Evolutionary conservation across 1,140 invertebrate species (phyloP), one percentile per base, ranked within the genome.

Genomic region (Hyphantria cunea): DNA sequence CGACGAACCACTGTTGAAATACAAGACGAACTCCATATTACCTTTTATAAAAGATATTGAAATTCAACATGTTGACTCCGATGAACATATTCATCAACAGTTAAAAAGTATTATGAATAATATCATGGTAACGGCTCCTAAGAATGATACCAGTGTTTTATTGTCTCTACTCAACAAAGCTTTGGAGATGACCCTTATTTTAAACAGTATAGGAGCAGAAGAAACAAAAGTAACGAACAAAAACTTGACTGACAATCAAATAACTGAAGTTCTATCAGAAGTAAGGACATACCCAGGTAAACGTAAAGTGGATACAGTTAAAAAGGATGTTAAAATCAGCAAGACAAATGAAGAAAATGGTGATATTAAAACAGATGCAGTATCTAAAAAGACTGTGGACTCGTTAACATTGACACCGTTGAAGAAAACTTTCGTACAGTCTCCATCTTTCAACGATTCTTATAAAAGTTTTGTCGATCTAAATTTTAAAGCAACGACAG

Each of bases 401-500:
- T 2, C 37, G 7, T n/a, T 39, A 39, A 0, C 37, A 39, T 39
- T 7, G n/a, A 39, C n/a, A 10, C 8, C 37, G 7, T 9, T 17
- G 53, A 2, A 32, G 25, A 42, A 64, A 34, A 7, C n/a, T n/a
- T 31, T 51, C 6, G 52, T 51, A 7, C 54, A 56, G 1, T 59
- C 74, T n/a, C 51, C 71, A 0, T 69, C 73, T 0, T 89, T 86
- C 42, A 83, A 84, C 14, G 86, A 86, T 47, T 74, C 83, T 0
- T 87, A 86, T 44, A 84, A 78, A 51, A 68, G 80, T 31, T 87
- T 89, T 53, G 68, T 85, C 6, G 71, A 66, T 12, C 80, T 75
- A 54, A 82, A 72, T 25, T 77, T 74, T 32, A 61, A 60, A 0
- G n/a, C 10, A 14, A 42, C 3, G 7, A 8, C 6, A 0, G 17